Conservation (phyloP, 2,797 vertebrate species). For the Pseudochaenichthys georgianus region DNA sequence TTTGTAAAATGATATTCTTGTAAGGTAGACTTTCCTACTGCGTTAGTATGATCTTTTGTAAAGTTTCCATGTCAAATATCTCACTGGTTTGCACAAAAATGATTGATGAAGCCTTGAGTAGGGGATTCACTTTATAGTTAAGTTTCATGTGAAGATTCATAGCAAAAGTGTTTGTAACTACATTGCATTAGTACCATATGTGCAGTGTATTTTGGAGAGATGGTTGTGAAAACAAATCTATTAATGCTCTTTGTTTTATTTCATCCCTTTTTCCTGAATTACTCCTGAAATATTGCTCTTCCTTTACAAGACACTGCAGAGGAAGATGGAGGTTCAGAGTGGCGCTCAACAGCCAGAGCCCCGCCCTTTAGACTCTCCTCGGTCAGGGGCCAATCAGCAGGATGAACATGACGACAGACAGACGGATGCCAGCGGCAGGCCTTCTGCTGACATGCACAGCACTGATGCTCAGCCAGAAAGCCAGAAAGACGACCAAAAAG, state of each 20-base stretch:
- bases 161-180: not conserved
- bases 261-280: not conserved
- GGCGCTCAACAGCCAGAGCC: constrained; percentile 86
- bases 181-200: not conserved
- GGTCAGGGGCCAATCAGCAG: constrained; percentile 85
- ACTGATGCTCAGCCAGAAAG: constrained; percentile 75
- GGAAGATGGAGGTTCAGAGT: constrained; percentile 91
- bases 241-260: constrained; percentile 4
- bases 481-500: constrained; percentile 86
- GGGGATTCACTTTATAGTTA: not conserved
- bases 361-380: constrained; percentile 79
- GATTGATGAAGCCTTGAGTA: not conserved
- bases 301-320: constrained; percentile 81
- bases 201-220: not conserved
- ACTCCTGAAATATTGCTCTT: constrained; percentile 25
- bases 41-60: not conserved
- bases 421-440: constrained; percentile 72
- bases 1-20: not conserved
- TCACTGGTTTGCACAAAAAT: not conserved
- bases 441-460: constrained; percentile 79
- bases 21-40: not conserved
- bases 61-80: not conserved
- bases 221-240: not conserved
- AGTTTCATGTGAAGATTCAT: constrained; percentile 7
- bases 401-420: constrained; percentile 81